A percentile compares a stretch with the other conserved stretches of the same genome.
phyloP scores from a whole-genome alignment of 1,140 invertebrate genomes.

The Tyrophagus putrescentiae region DNA sequence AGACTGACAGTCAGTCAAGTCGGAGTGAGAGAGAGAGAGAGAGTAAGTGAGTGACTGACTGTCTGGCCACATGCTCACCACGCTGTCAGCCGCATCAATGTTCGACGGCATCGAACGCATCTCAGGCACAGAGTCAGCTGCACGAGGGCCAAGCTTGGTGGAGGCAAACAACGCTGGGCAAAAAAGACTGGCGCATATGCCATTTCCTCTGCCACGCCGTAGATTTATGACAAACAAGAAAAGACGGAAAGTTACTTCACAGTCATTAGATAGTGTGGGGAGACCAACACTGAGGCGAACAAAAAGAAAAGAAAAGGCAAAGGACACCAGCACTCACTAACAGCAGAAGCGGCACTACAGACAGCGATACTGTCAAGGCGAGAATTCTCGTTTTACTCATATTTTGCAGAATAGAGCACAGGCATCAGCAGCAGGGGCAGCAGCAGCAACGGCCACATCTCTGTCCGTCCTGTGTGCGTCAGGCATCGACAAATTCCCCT shows the following conservation, averaged over 20 bases:
- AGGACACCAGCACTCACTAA: not conserved
- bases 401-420: no score
- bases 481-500: slow-evolving; percentile 14
- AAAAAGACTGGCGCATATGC: no score
- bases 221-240: slow-evolving; percentile 15
- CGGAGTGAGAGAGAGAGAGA: no score
- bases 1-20: no score
- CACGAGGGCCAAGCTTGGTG: no score
- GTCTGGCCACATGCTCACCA: no score
- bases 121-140: no score
- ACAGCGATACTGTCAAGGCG: not conserved
- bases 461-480: not conserved
- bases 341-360: not conserved
- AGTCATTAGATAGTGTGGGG: slow-evolving; percentile 9
- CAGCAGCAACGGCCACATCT: not conserved
- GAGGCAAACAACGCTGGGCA: no score
- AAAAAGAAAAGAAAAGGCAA: slow-evolving; percentile 6
- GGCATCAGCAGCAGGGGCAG: not conserved
- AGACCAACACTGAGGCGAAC: slow-evolving; percentile 8
- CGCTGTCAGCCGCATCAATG: no score
- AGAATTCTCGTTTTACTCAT: not conserved
- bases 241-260: slow-evolving; percentile 10
- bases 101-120: no score
- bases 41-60: no score
- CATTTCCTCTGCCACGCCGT: no score